A percentile compares a stretch with the other conserved stretches of the same genome.
Conservation (phyloP, 2,113 vertebrate species). For the Tupaia tana region DNA sequence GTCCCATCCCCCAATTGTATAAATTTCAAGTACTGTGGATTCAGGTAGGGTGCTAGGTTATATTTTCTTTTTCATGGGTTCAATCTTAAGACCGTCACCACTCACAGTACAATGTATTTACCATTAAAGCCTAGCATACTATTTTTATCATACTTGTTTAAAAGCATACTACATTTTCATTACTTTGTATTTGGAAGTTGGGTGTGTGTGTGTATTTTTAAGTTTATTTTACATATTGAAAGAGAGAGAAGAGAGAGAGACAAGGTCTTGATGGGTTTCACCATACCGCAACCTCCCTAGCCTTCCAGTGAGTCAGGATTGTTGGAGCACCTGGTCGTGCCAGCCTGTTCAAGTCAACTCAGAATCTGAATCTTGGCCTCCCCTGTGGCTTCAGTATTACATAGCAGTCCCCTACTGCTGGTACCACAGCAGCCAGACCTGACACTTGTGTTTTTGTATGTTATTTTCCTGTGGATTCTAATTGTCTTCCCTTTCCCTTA, state of each 20-base stretch:
- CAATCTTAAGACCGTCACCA: neutral
- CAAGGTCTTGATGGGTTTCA: too few species aligned
- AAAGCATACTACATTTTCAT: neutral
- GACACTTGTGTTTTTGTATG: neutral
- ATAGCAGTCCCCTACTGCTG: too few species aligned
- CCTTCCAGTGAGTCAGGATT: too few species aligned
- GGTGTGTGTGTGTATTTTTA: too few species aligned
- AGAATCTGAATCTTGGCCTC: too few species aligned
- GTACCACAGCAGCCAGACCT: too few species aligned
- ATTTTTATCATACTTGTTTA: neutral
- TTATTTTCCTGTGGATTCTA: neutral
- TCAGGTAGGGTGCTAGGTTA: neutral
- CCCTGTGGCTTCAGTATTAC: too few species aligned
- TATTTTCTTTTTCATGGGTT: neutral
- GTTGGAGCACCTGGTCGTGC: too few species aligned
- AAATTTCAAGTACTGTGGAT: neutral
- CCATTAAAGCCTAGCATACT: neutral
- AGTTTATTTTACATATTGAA: too few species aligned
- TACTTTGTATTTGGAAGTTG: neutral
- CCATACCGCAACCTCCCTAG: too few species aligned
- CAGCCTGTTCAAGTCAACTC: too few species aligned
- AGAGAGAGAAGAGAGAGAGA: too few species aligned
- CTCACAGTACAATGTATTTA: neutral
- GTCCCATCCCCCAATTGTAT: neutral
- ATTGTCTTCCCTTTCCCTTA: neutral